Conservation (phyloP, 64 coral and sea anemone species). For the Actinia equina region DNA sequence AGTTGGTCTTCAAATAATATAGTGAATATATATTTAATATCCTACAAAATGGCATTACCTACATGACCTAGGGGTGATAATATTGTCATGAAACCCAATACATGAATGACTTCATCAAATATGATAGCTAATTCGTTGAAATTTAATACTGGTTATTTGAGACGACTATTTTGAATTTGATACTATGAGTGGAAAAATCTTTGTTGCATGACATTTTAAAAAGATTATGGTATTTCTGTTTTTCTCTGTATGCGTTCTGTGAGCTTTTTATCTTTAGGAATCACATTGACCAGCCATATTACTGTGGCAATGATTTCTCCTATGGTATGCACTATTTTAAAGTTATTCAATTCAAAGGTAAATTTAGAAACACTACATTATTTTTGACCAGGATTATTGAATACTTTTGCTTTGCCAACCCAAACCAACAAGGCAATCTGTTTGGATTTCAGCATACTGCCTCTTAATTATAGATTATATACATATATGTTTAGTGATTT, state of each 20-base stretch:
- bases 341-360: background rate
- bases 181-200: background rate
- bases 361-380: background rate
- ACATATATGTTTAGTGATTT: background rate
- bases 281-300: background rate
- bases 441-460: background rate
- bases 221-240: background rate
- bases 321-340: conserved; percentile 9
- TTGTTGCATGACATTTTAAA: conserved; percentile 3
- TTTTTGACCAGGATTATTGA: background rate
- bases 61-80: background rate
- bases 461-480: background rate
- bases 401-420: background rate
- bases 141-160: conserved; percentile 3
- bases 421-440: background rate
- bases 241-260: background rate
- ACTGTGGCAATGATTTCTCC: background rate
- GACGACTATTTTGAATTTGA: background rate
- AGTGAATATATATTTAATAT: background rate
- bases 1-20: background rate
- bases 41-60: background rate
- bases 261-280: conserved; percentile 4
- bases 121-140: conserved; percentile 2
- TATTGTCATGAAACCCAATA: background rate
- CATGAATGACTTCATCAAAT: background rate